Evolutionary conservation across 2,888 invertebrate species (phyloP), one percentile per base, ranked within the genome.

Genomic region (Crepidodera aurea): DNA sequence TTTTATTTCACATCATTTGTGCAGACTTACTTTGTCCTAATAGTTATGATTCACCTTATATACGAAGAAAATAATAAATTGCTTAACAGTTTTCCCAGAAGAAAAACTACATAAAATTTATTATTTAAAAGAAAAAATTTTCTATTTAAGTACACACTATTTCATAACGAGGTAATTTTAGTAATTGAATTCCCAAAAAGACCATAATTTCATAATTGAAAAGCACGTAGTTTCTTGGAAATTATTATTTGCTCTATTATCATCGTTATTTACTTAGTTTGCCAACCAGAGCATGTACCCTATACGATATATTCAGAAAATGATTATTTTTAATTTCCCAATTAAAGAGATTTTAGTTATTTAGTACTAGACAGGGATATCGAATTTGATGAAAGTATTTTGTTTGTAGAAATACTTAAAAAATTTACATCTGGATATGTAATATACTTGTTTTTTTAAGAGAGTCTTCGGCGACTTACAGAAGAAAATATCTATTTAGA

Each of bases 301-400:
- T 48, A 48, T 13, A 48, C 27, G 6, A 27, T 15, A 48, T 48
- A 19, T 10, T 15, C 27, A 48, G 48, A 48, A 48, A 48, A 16
- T 16, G 15, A 48, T 48, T 48, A 48, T 27, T 27, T 48, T 48
- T 48, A 48, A 48, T 48, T 48, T 48, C 13, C 48, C 29, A 12
- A 48, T 48, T 48, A 48, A 12, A 29, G 10, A 48, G 12, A 46
- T 25, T 25, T 42, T 18, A 16, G 39, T 7, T 13, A n/a, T 39
- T 39, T 39, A 12, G n/a, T 16, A 12, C 12, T 39, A 39, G 39
- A 1, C 39, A 16, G 10, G 6, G 10, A 15, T 12, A 16, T 6
- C 6, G 12, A 3, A 39, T 16, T 16, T 3, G n/a, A 22, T 22
- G 22, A 22, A 22, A 22, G 22, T 6, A 6, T 22, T 22, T 22